Evolutionary conservation across 2,797 vertebrate species (phyloP), one percentile per base, ranked within the genome.

Genomic region (Cichlasoma orientale): DNA sequence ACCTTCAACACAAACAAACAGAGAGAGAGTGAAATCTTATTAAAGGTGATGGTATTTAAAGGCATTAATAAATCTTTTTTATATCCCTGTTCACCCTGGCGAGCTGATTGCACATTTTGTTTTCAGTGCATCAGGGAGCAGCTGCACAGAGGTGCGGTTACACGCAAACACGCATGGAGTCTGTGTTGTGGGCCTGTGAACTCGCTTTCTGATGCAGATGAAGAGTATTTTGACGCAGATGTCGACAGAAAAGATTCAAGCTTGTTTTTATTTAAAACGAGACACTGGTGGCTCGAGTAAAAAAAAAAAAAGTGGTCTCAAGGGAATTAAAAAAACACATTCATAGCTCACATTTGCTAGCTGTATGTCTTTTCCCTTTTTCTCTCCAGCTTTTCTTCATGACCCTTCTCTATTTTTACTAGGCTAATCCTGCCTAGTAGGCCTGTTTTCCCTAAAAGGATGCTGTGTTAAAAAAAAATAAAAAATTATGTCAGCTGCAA

Each of bases 1-100:
- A 82, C 90, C 90, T 92, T 94, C 78, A 87, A 78, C 87, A 83
- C 79, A 90, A 90, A 92, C 68, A 90, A 81, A 87, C 58, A 78
- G 82, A 86, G 57, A 75, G 23, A 56, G 21, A 75, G 79, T 58
- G 19, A 66, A 59, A 55, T 83, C 79, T 78, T 84, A 73, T 84
- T 81, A 83, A 89, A 86, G 80, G 78, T 82, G 82, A 78, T 52
- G 38, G 52, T 88, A 87, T 87, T 81, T 86, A 84, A 84, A 84
- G 80, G 77, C 77, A 44, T 58, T 84, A 82, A 88, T 88, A n/a
- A 82, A 72, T 70, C 54, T 53, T 66, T 79, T 82, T 79, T 79
- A 72, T 70, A 77, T 72, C 71, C 23, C 78, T 55, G 47, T 29
- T 58, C 61, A 61, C 74, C n/a, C 16, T 3, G 14, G 23, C 13